phyloP scores from a whole-genome alignment of 2,888 invertebrate genomes.

The Aromia moschata region DNA sequence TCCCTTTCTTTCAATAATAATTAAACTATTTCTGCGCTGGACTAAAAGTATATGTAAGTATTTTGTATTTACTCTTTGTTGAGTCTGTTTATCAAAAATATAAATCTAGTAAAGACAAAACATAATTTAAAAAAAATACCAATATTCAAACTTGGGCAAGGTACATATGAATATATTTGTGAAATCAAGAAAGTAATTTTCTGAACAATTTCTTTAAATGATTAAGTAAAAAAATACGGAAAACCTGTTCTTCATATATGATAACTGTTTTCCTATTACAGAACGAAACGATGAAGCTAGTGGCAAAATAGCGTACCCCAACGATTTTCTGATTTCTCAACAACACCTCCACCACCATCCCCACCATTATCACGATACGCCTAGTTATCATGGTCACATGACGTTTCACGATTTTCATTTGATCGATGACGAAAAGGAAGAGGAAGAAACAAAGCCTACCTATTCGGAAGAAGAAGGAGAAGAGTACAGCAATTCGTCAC shows the following conservation, averaged over 20 bases:
- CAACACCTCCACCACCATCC: constrained; percentile 1
- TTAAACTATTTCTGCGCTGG: too few relatives aligned
- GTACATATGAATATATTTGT: neutral
- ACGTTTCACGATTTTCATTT: constrained; percentile 7
- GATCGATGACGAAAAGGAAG: constrained; percentile 12
- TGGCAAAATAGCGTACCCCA: constrained; percentile 16
- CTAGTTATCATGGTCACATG: constrained; percentile 1
- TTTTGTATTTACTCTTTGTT: too few relatives aligned
- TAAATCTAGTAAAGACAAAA: too few relatives aligned
- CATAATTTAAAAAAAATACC: constrained; percentile 12
- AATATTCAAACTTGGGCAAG: neutral
- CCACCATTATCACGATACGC: constrained; percentile 8
- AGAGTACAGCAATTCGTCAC: neutral
- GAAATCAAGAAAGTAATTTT: neutral
- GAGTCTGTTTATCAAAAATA: too few relatives aligned
- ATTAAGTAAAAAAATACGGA: neutral
- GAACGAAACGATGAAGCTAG: constrained; percentile 3
- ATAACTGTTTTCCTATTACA: neutral
- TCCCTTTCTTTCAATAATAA: too few relatives aligned
- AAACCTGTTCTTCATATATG: too few relatives aligned
- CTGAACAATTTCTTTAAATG: neutral
- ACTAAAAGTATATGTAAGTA: too few relatives aligned
- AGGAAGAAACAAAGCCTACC: neutral
- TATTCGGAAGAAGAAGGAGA: neutral
- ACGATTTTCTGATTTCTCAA: constrained; percentile 24